These are phyloP conservation scores for Scomber scombrus DNA, from an alignment of 2,113 vertebrate genomes.

Conservation along the genomic window DNA sequence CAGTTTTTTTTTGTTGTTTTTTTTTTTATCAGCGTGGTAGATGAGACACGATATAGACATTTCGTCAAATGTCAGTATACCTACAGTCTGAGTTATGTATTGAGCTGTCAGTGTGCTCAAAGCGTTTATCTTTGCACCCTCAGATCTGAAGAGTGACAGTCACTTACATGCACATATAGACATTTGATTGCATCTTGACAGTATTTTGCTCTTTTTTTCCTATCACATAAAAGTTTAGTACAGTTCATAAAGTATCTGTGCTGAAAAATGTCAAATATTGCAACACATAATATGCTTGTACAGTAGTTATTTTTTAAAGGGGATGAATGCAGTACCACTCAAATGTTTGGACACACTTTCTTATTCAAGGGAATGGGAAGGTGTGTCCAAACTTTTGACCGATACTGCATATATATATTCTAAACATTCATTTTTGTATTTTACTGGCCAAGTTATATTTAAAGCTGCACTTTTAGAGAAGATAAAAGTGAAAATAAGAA, in stretches of 20 bases:
- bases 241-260: neutral
- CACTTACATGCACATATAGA: neutral
- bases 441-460: no score
- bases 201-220: conserved; percentile 6
- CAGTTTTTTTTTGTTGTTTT: neutral
- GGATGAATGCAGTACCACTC: no score
- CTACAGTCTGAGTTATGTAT: neutral
- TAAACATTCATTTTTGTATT: no score
- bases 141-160: neutral
- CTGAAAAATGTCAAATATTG: neutral
- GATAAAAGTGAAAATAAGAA: no score
- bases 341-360: no score
- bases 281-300: no score
- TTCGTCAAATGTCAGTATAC: neutral
- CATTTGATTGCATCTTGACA: conserved; percentile 10
- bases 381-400: no score
- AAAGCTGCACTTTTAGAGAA: no score
- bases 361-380: no score
- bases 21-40: neutral
- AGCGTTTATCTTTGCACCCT: neutral
- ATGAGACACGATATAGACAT: neutral
- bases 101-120: conserved; percentile 15
- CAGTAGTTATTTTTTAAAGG: no score
- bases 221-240: neutral
- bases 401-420: no score